Conservation (phyloP, 2,113 vertebrate species). For the Cyrtonyx montezumae region DNA sequence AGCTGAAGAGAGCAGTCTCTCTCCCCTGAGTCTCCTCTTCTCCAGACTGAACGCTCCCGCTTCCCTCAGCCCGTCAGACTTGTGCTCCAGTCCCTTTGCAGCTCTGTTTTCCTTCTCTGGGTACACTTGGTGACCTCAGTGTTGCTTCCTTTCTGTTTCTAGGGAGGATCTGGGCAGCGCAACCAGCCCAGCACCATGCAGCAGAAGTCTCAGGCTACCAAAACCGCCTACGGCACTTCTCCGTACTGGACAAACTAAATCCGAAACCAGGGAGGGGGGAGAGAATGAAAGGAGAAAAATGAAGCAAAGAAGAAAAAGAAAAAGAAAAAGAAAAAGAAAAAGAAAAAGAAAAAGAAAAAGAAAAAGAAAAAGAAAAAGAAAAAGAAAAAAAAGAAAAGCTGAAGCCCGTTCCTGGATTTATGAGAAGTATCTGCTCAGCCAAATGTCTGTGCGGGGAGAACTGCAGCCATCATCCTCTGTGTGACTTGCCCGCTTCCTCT, state of each 20-base stretch:
- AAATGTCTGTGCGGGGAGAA: conserved; percentile 51
- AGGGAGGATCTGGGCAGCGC: conserved; percentile 81
- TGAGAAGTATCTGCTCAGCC: conserved; percentile 67
- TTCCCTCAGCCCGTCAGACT: no score
- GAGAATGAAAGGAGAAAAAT: conserved; percentile 2
- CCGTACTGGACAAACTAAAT: conserved; percentile 86
- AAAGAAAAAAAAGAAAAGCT: neutral
- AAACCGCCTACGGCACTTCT: conserved; percentile 80
- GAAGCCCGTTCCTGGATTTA: conserved; percentile 57
- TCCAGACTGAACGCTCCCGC: no score
- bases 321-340: neutral
- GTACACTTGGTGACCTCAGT: no score
- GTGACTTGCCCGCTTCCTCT: conserved; percentile 70
- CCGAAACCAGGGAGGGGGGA: neutral
- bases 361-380: no score
- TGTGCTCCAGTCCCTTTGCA: no score
- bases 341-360: neutral
- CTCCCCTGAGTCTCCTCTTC: no score
- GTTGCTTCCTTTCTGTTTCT: neutral
- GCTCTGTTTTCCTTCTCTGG: no score
- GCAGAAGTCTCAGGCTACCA: conserved; percentile 85
- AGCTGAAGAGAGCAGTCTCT: no score
- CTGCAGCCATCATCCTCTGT: conserved; percentile 47
- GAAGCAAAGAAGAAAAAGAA: neutral
- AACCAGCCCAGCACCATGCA: conserved; percentile 82